Conservation (phyloP, 2,113 vertebrate genomes). For the Petrocephalus zakoni region DNA sequence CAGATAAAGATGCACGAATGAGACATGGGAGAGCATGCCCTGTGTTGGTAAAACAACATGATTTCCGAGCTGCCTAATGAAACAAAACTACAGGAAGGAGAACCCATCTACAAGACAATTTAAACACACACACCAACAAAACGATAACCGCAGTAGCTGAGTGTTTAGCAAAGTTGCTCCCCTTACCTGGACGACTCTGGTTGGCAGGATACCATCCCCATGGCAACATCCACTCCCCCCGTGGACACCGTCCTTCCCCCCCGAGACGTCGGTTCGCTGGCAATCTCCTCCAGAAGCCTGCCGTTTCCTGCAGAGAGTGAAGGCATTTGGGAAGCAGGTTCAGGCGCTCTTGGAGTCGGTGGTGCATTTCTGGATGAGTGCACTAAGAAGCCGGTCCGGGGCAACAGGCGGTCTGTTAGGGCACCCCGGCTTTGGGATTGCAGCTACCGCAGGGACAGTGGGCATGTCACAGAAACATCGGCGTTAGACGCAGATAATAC, state of each 20-base stretch:
- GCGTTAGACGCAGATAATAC: neutral
- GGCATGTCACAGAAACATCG: neutral
- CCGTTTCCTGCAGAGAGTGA: conserved; percentile 48
- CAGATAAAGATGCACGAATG: neutral
- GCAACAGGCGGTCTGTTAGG: neutral
- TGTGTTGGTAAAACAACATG: neutral
- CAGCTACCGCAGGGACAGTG: neutral
- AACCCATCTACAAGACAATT: neutral
- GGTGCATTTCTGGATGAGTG: conserved; percentile 14
- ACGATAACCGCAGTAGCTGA: conserved; percentile 17
- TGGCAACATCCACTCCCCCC: conserved; percentile 41
- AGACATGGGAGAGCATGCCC: neutral
- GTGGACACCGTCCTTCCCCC: conserved; percentile 35
- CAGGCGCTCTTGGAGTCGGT: conserved; percentile 42
- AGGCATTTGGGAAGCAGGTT: conserved; percentile 40
- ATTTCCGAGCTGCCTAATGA: neutral
- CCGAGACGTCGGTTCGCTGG: conserved; percentile 49
- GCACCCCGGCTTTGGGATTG: neutral
- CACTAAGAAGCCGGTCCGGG: neutral
- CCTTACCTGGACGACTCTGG: conserved; percentile 64
- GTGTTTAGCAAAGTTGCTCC: conserved; percentile 34
- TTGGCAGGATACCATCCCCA: conserved; percentile 45
- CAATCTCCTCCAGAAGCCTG: conserved; percentile 51
- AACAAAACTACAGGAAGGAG: no score
- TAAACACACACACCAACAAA: conserved; percentile 7